phyloP scores from a whole-genome alignment of 2,797 vertebrate species.

The Phataginus tricuspis region DNA sequence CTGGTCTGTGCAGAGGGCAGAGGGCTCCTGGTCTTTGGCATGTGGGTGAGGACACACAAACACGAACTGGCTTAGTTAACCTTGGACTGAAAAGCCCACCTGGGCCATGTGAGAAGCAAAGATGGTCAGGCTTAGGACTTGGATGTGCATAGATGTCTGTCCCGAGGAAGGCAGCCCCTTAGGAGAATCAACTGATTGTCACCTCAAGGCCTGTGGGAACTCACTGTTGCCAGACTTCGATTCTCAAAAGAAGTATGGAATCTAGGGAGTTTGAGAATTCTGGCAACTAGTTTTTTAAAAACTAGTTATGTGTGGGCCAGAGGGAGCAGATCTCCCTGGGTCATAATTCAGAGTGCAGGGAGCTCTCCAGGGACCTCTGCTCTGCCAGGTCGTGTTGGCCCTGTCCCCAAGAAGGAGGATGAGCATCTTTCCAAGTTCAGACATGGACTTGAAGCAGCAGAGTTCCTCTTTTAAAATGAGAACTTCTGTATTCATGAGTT shows the following conservation, averaged over 20 bases:
- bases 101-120: not conserved
- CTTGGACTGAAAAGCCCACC: not conserved
- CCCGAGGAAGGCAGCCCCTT: not conserved
- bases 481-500: not conserved
- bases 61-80: not conserved
- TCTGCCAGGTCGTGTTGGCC: not conserved
- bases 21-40: fast-evolving
- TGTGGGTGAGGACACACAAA: not conserved
- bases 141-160: not conserved
- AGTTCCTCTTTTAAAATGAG: not conserved
- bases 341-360: not conserved
- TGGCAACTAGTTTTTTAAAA: not conserved
- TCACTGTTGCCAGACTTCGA: not conserved
- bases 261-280: not conserved
- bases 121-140: not conserved
- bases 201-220: not conserved
- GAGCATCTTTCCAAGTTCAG: not conserved
- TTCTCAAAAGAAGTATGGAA: not conserved
- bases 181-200: not conserved
- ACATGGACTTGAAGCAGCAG: not conserved
- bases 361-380: not conserved
- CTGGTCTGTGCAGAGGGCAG: not conserved
- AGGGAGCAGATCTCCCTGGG: fast-evolving
- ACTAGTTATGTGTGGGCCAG: not conserved
- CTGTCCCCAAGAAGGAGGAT: fast-evolving